Conservation (phyloP, 53 echinoderm and acorn worm species). For the Hippasteria phrygiana region DNA sequence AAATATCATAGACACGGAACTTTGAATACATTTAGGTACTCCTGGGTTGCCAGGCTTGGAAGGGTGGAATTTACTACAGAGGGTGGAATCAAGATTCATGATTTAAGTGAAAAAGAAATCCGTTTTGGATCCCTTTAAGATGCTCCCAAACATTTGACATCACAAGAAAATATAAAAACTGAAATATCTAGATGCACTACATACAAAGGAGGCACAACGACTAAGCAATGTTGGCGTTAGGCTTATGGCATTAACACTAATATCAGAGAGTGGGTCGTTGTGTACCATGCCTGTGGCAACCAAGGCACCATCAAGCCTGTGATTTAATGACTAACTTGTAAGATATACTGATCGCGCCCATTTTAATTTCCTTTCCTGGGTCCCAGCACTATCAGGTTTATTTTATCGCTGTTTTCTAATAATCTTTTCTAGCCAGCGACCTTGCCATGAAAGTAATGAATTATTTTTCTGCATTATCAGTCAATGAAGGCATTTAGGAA, state of each 20-base stretch:
- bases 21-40: too few species aligned
- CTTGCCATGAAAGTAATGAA: too few species aligned
- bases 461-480: too few species aligned
- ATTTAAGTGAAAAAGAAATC: too few species aligned
- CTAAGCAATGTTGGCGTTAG: neutral
- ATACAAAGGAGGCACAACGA: neutral
- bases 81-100: too few species aligned
- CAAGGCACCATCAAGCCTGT: neutral
- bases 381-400: neutral
- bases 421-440: neutral
- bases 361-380: slow-evolving; percentile 17
- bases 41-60: too few species aligned
- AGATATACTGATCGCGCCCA: neutral
- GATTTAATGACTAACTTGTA: slow-evolving; percentile 4
- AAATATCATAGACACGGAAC: neutral
- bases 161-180: neutral
- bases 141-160: too few species aligned
- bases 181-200: neutral
- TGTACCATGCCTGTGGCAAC: neutral
- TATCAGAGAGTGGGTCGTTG: neutral
- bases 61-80: too few species aligned
- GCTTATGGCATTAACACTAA: neutral
- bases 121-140: too few species aligned
- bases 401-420: neutral
- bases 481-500: too few species aligned